Conservation (phyloP, 1,140 invertebrate species). For the Psix sp. region DNA sequence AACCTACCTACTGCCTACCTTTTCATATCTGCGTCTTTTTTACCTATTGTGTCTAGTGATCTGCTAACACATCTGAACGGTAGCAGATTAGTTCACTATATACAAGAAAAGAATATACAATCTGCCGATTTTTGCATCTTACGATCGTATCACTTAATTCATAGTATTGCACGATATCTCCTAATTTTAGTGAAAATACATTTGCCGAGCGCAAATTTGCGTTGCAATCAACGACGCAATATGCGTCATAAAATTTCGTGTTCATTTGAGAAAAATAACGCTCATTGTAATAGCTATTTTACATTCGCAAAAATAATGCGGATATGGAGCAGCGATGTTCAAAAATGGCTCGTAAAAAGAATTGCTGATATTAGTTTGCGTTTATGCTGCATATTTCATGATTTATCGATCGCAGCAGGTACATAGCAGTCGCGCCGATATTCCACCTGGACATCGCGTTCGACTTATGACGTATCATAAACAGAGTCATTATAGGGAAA, state of each 20-base stretch:
- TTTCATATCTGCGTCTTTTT: conserved; percentile 30
- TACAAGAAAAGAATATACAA: conserved; percentile 21
- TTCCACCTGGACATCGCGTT: conserved; percentile 67
- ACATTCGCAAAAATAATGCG: conserved; percentile 34
- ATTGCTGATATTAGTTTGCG: conserved; percentile 36
- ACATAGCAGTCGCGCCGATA: conserved; percentile 39
- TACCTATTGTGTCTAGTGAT: conserved; percentile 30
- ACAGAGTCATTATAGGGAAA: conserved; percentile 72
- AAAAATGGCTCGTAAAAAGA: conserved; percentile 41
- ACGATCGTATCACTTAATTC: conserved; percentile 21
- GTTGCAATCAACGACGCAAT: conserved; percentile 25
- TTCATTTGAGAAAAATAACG: conserved; percentile 11
- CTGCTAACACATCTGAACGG: conserved; percentile 13
- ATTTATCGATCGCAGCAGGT: conserved; percentile 51
- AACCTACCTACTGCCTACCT: conserved; percentile 38
- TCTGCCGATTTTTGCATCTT: neutral
- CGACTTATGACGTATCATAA: conserved; percentile 70
- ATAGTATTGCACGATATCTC: neutral
- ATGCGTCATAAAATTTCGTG: conserved; percentile 17
- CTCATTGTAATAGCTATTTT: conserved; percentile 33
- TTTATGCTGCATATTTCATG: conserved; percentile 37
- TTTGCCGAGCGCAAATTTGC: neutral
- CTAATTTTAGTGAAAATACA: conserved; percentile 29
- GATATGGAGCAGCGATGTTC: conserved; percentile 11
- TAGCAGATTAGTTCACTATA: conserved; percentile 6